Base-by-base conservation (phyloP, 1,140 invertebrate genomes). In the Drosophila saltans region DNA sequence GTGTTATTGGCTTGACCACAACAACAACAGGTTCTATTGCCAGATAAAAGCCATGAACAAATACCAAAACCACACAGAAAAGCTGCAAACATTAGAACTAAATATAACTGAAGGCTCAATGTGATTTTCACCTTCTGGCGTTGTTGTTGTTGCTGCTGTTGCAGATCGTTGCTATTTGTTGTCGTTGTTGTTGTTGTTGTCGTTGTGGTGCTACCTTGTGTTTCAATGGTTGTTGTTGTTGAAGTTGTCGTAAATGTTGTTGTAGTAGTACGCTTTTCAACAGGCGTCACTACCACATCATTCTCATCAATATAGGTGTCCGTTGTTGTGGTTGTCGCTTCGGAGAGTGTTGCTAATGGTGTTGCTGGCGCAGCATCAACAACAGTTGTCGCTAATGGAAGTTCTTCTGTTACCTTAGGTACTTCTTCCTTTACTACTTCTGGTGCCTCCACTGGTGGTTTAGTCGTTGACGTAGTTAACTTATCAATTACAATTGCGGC, bases 11-110 rank as follows among this genome's bases (percentile, higher is more conserved):
- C 62, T 70, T 73, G 60, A 73, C 80, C 69, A 69, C 78, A 89
- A 72, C 78, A 75, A 72, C 81, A 71, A 45, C 52, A 66, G 36
- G 75, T 78, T 60, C 77, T 66, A 65, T 90, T 80, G 69, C 78
- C 75, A 39, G 72, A 79, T 80, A 91, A 88, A 92, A 92, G 91
- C 91, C 91, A 92, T 90, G 86, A 90, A 92, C 91, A 92, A 84
- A 92, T 81, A 92, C 91, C 91, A 81, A 91, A 92, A 92, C 91
- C 91, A 92, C 91, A 92, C 72, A 92, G 63, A 92, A 92, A 91
- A 91, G 91, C 91, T 83, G 85, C 89, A 84, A 92, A 79, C 70
- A 92, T 81, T 81, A 92, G 70, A 85, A 90, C 81, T 81, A 92
- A 68, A 83, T 92, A 91, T 81, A 85, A 86, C 90, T 82, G 88